A percentile compares a stretch with the other conserved stretches of the same genome.
Conservation (phyloP, 2,797 vertebrate species). For the Ctenochaetus hawaiiensis region DNA sequence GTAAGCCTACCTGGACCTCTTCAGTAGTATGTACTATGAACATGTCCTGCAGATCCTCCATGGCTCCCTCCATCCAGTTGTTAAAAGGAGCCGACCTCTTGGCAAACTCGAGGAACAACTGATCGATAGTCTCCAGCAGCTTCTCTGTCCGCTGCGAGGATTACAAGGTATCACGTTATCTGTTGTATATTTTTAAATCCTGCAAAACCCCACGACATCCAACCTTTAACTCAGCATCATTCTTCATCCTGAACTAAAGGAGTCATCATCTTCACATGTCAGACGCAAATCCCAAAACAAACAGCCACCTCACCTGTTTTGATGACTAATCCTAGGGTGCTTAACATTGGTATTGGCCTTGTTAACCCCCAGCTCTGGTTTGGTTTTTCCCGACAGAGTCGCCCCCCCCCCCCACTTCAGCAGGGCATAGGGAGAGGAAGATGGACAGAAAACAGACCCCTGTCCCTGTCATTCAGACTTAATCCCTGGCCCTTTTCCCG, state of each 20-base stretch:
- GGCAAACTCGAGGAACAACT: conserved; percentile 95
- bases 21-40: conserved; percentile 97
- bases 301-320: conserved; percentile 51
- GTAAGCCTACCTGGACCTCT: conserved; percentile 91
- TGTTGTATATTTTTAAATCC: conserved; percentile 22
- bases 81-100: conserved; percentile 98
- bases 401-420: conserved; percentile 4
- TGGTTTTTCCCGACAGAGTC: conserved; percentile 15
- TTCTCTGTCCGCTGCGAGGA: conserved; percentile 92
- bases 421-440: conserved; percentile 26
- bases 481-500: conserved; percentile 73
- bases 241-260: neutral
- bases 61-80: conserved; percentile 99
- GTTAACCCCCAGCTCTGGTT: conserved; percentile 56
- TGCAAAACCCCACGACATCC: conserved; percentile 11
- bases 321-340: conserved; percentile 47
- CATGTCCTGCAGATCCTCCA: conserved; percentile 99
- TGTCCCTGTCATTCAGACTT: conserved; percentile 79
- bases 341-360: conserved; percentile 51
- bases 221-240: neutral
- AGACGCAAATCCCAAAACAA: conserved; percentile 41
- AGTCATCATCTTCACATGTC: conserved; percentile 25
- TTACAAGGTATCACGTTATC: conserved; percentile 19
- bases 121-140: conserved; percentile 96
- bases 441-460: conserved; percentile 59